Conservation (phyloP, 64 coral and sea anemone genomes). For the Actinia tenebrosa region DNA sequence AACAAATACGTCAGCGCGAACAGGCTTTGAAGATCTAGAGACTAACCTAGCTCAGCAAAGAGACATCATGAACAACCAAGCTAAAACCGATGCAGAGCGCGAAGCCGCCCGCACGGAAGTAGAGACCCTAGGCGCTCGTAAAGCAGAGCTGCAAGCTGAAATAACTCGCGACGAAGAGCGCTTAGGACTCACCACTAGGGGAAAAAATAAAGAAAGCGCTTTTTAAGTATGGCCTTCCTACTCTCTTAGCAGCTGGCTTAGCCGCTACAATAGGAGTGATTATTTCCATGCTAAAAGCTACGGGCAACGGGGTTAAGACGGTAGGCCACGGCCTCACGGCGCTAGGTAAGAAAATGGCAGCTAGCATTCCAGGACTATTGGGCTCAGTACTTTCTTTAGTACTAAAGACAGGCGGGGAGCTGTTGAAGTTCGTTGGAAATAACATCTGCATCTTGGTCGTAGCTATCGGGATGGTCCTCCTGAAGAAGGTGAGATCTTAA, state of each 20-base stretch:
- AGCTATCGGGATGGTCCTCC: neutral
- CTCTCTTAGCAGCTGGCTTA: neutral
- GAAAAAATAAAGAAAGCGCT: neutral
- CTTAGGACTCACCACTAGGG: neutral
- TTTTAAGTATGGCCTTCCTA: neutral
- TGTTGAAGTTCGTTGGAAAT: slow-evolving; percentile 4
- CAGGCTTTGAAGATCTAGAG: no score
- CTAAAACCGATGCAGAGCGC: no score
- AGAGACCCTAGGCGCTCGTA: no score
- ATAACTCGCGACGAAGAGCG: no score
- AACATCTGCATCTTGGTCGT: neutral
- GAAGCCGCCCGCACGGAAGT: no score
- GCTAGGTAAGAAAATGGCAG: slow-evolving; percentile 3
- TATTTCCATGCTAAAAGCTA: neutral
- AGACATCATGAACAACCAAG: no score
- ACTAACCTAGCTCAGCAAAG: no score
- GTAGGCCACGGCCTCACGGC: neutral
- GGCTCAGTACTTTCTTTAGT: neutral
- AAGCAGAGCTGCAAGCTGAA: no score
- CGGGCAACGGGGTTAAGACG: neutral
- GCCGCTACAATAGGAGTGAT: neutral
- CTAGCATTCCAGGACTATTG: neutral
- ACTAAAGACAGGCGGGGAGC: neutral
- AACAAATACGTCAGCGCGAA: no score
- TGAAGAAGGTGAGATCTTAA: neutral